Conservation (phyloP, 2,797 vertebrate species). For the Sebastes matsubarae region DNA sequence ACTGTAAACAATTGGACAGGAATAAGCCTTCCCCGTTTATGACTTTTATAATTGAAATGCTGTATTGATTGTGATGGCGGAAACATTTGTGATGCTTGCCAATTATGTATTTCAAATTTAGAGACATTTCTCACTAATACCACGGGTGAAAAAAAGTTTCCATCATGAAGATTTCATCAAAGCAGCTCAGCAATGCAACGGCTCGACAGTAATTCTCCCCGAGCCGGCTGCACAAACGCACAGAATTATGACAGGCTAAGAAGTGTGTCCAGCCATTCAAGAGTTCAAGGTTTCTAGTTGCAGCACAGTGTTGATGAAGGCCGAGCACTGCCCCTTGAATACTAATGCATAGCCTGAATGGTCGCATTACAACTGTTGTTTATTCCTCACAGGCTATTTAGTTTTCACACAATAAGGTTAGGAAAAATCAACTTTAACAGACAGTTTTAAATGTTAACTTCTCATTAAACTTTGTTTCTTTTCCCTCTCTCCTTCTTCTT, state of each 20-base stretch:
- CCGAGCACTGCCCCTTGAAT: conserved; percentile 10
- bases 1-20: conserved; percentile 27
- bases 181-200: conserved; percentile 13
- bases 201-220: conserved; percentile 9
- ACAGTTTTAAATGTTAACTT: not conserved
- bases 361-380: conserved; percentile 6
- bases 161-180: conserved; percentile 38
- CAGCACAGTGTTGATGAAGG: conserved; percentile 21
- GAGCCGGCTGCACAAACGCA: conserved; percentile 22
- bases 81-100: conserved; percentile 27
- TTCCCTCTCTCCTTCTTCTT: not conserved
- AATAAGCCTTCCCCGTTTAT: conserved; percentile 26
- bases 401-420: not conserved
- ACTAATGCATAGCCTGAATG: conserved; percentile 17
- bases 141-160: conserved; percentile 17
- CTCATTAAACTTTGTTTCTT: conserved; percentile 19
- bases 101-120: conserved; percentile 31
- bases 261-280: conserved; percentile 26
- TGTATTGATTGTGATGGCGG: conserved; percentile 28
- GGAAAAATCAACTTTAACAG: not conserved
- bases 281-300: conserved; percentile 29
- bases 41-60: conserved; percentile 30
- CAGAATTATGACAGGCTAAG: conserved; percentile 4
- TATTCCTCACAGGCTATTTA: not conserved
- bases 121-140: conserved; percentile 31